These are phyloP conservation scores for Cacoxenus indagator DNA, from an alignment of 2,888 invertebrate species.

Conservation along the genomic window DNA sequence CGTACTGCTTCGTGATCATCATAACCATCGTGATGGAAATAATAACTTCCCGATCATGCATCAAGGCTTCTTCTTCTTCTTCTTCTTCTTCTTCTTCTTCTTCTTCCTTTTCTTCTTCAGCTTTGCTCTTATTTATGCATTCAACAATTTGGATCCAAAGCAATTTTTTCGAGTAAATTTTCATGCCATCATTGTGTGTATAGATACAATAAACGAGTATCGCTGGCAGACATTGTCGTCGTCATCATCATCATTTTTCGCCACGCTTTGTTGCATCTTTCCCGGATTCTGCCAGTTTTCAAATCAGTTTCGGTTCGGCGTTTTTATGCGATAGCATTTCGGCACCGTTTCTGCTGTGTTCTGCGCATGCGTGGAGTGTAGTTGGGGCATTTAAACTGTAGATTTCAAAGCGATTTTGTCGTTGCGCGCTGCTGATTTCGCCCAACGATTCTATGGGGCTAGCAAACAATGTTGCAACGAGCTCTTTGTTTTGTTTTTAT, in stretches of 20 bases:
- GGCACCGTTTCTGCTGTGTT: constrained; percentile 14
- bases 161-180: constrained; percentile 10
- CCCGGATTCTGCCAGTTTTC: constrained; percentile 32
- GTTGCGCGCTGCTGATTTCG: not conserved
- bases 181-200: not conserved
- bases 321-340: not conserved
- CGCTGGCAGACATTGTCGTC: not conserved
- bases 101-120: not conserved
- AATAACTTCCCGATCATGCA: not conserved
- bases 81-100: too few species aligned
- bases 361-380: constrained; percentile 20
- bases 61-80: not conserved
- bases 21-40: not conserved
- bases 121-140: not conserved
- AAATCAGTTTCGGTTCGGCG: not conserved
- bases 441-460: not conserved
- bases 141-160: not conserved
- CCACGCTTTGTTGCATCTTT: constrained; percentile 13
- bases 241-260: not conserved
- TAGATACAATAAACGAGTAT: not conserved
- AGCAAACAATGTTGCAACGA: constrained; percentile 36
- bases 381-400: not conserved
- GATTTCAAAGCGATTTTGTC: constrained; percentile 10
- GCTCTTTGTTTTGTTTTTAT: constrained; percentile 27
- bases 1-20: not conserved